Evolutionary conservation across 1,140 invertebrate genomes (phyloP).

Genomic region (Gonioctena quinquepunctata): DNA sequence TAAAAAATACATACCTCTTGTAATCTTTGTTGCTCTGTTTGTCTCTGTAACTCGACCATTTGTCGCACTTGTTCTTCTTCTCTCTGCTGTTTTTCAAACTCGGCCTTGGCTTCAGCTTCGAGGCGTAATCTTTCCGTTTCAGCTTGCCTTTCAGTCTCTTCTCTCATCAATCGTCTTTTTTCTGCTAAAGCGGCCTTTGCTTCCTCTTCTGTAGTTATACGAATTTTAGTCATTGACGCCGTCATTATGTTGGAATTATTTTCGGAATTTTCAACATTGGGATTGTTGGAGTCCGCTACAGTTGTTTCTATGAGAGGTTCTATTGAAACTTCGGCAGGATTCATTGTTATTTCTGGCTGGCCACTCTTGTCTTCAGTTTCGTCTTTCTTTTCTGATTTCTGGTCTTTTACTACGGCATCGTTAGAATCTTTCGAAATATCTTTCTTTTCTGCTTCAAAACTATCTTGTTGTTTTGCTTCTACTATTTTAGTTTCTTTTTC

Average conservation of each 20-base stretch:
- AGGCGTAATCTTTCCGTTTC: conserved; percentile 77
- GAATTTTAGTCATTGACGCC: conserved; percentile 70
- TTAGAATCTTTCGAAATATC: background rate
- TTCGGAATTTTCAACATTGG: background rate
- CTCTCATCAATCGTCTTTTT: conserved; percentile 76
- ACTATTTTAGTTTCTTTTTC: background rate
- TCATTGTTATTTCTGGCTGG: background rate
- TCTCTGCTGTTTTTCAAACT: conserved; percentile 73
- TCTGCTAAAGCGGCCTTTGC: conserved; percentile 88
- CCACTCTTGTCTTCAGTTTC: background rate
- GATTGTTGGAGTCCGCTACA: background rate
- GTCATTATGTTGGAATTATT: conserved; percentile 46
- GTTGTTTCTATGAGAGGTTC: background rate
- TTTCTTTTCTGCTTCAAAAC: background rate
- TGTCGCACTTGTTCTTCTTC: conserved; percentile 81
- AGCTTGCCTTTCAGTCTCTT: conserved; percentile 84
- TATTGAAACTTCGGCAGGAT: background rate
- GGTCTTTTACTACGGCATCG: background rate
- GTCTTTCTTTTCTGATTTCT: background rate
- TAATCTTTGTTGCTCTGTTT: conserved; percentile 75
- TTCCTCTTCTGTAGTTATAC: conserved; percentile 86
- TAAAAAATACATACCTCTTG: conserved; percentile 62
- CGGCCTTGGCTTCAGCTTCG: conserved; percentile 73
- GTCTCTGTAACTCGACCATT: conserved; percentile 75
- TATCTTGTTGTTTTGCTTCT: background rate